These are phyloP conservation scores for Lissocephala sabroskyi DNA, from an alignment of 2,888 invertebrate genomes.

Conservation along the genomic window DNA sequence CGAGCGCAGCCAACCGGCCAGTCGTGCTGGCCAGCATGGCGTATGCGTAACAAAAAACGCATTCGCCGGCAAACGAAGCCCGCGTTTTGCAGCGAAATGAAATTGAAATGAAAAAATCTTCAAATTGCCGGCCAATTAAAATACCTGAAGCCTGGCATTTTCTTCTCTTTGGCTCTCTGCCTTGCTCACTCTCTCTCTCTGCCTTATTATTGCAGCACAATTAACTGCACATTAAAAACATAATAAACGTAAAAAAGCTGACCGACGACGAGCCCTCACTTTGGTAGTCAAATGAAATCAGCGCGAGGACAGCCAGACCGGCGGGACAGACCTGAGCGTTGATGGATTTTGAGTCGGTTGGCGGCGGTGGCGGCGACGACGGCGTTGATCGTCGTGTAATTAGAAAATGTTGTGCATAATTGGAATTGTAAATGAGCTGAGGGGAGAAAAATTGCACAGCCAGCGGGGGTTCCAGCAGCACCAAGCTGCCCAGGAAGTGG, in stretches of 20 bases:
- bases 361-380: neutral
- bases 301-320: constrained; percentile 42
- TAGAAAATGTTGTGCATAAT: constrained; percentile 65
- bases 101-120: constrained; percentile 41
- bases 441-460: constrained; percentile 19
- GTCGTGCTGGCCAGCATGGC: constrained; percentile 33
- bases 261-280: constrained; percentile 18
- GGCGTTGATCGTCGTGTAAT: constrained; percentile 61
- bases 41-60: constrained; percentile 51
- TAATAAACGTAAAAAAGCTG: constrained; percentile 58
- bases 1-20: constrained; percentile 15
- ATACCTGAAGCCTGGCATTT: constrained; percentile 48
- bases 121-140: constrained; percentile 58
- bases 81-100: constrained; percentile 25
- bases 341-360: neutral
- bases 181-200: no score
- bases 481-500: constrained; percentile 44
- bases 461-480: constrained; percentile 8
- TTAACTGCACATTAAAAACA: constrained; percentile 69
- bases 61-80: constrained; percentile 23
- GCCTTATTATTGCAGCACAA: constrained; percentile 61
- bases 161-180: no score
- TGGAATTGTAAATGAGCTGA: constrained; percentile 66
- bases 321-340: constrained; percentile 8
- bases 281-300: constrained; percentile 59